Evolutionary conservation across 2,113 vertebrate genomes (phyloP).

Genomic region (Pao palembangensis): DNA sequence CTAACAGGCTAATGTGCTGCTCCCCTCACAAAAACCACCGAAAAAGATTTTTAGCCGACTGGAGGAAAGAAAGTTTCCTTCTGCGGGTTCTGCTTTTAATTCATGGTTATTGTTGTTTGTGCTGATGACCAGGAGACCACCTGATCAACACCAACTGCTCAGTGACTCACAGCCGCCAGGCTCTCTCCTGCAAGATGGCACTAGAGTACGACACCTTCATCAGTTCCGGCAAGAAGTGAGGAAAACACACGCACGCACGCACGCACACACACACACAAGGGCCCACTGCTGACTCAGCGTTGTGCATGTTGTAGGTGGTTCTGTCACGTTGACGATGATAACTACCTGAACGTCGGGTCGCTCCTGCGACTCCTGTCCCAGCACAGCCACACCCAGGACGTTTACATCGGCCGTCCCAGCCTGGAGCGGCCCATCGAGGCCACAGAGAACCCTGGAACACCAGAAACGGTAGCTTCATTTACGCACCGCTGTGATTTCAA

Average conservation of each 20-base stretch:
- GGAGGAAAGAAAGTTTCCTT: no score
- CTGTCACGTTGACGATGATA: slow-evolving; percentile 92
- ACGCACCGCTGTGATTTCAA: no score
- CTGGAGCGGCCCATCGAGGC: slow-evolving; percentile 89
- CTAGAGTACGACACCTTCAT: slow-evolving; percentile 88
- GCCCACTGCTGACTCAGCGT: neutral
- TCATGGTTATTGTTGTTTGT: neutral
- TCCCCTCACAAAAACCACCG: no score
- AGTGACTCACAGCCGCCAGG: slow-evolving; percentile 86
- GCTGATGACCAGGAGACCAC: slow-evolving; percentile 65
- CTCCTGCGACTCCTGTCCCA: slow-evolving; percentile 83
- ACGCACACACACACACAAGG: no score
- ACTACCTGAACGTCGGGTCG: slow-evolving; percentile 82
- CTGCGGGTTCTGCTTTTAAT: neutral
- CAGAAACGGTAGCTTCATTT: slow-evolving; percentile 73
- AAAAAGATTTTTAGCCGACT: no score
- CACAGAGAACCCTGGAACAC: slow-evolving; percentile 76
- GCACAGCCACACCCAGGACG: slow-evolving; percentile 79
- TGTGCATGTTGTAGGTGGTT: slow-evolving; percentile 79
- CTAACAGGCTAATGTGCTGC: no score
- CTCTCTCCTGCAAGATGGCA: slow-evolving; percentile 92
- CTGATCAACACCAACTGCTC: slow-evolving; percentile 93
- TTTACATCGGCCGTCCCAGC: slow-evolving; percentile 91
- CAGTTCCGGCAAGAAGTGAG: slow-evolving; percentile 86
- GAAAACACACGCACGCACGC: neutral